Evolutionary conservation across 2,888 invertebrate species (phyloP).

Genomic region (Agrochola litura): DNA sequence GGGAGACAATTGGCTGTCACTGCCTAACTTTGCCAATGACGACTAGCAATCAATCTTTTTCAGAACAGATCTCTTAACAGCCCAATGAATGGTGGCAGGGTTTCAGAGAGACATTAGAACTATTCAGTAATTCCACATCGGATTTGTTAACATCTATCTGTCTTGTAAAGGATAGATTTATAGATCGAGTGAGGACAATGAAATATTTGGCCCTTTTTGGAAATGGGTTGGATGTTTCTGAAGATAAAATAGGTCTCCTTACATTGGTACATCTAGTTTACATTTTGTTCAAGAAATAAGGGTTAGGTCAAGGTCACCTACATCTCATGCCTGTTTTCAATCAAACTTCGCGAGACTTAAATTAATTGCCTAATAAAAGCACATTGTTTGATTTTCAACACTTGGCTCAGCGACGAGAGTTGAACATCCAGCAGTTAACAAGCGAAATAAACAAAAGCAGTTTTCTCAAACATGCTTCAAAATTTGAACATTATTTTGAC

Average conservation of each 20-base stretch:
- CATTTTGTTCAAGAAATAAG: conserved; percentile 7
- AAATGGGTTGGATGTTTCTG: conserved; percentile 29
- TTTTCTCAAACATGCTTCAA: neutral
- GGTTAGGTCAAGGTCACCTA: neutral
- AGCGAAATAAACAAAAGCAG: neutral
- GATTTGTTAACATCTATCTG: conserved; percentile 73
- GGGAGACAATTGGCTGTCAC: conserved; percentile 72
- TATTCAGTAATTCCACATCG: conserved; percentile 70
- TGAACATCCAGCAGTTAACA: neutral
- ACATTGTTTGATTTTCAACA: neutral
- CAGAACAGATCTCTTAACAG: conserved; percentile 69
- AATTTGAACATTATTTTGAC: too few relatives aligned
- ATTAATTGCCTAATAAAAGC: neutral
- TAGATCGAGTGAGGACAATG: conserved; percentile 60
- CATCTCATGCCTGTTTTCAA: neutral
- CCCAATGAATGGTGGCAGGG: conserved; percentile 68
- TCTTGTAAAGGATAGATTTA: conserved; percentile 71
- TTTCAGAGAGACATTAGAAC: conserved; percentile 70
- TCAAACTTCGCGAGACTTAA: neutral
- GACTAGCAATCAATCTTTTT: conserved; percentile 76
- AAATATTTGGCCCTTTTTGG: conserved; percentile 57
- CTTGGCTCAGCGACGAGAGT: neutral
- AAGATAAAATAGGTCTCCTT: conserved; percentile 11
- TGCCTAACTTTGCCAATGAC: conserved; percentile 71
- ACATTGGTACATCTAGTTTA: conserved; percentile 11